Conservation (phyloP, 2,888 invertebrate genomes). For the Elegia similella region DNA sequence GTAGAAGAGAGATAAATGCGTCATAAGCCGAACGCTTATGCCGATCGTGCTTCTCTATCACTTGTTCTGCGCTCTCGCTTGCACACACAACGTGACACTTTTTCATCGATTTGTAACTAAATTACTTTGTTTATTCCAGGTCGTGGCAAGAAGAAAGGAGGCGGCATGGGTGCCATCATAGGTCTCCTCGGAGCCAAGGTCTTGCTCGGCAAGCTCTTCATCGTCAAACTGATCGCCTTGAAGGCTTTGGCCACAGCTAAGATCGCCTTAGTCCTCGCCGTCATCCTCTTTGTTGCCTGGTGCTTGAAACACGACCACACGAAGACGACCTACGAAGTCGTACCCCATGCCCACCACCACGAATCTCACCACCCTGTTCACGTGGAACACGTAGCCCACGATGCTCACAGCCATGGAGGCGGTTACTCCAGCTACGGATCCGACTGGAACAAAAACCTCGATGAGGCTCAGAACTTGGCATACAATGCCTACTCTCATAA, state of each 20-base stretch:
- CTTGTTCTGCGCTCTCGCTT: no score
- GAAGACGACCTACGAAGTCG: conserved; percentile 73
- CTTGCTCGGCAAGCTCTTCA: conserved; percentile 82
- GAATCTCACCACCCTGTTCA: conserved; percentile 84
- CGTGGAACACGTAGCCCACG: conserved; percentile 72
- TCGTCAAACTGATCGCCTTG: conserved; percentile 90
- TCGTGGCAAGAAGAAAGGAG: conserved; percentile 87
- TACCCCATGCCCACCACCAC: conserved; percentile 78
- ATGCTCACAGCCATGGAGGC: conserved; percentile 54
- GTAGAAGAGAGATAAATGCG: no score
- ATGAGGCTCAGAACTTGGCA: conserved; percentile 85
- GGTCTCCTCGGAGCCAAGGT: conserved; percentile 80
- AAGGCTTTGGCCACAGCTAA: conserved; percentile 92
- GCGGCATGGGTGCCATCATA: conserved; percentile 85
- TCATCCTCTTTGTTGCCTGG: conserved; percentile 82
- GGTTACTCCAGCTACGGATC: conserved; percentile 58
- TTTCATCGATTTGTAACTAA: neutral
- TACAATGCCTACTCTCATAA: conserved; percentile 84
- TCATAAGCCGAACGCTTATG: no score
- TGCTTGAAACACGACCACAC: conserved; percentile 69
- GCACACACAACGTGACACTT: no score
- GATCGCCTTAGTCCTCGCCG: conserved; percentile 88
- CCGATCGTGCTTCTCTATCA: no score
- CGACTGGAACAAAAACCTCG: conserved; percentile 82
- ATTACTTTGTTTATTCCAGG: conserved; percentile 67